Percentiles rank a stretch among this genome's conserved stretches.
phyloP scores from a whole-genome alignment of 2,797 vertebrate genomes.

The Myotis vivesi region DNA sequence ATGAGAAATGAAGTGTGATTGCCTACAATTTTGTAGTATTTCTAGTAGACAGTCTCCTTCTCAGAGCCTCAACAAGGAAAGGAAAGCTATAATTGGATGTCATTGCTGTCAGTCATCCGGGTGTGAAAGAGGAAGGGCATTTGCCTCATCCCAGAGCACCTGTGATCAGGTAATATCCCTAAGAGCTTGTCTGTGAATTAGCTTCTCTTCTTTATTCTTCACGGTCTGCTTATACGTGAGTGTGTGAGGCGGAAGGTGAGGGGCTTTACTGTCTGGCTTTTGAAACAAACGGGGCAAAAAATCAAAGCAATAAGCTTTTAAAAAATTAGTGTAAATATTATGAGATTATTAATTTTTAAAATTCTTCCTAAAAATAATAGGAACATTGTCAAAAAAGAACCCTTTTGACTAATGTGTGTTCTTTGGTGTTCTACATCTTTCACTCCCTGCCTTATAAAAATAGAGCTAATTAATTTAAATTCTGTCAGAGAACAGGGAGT shows the following conservation, averaged over 20 bases:
- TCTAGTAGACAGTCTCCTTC: background rate
- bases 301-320: background rate
- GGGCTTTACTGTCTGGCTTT: background rate
- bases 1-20: background rate
- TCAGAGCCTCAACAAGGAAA: background rate
- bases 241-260: background rate
- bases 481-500: slow-evolving; percentile 59
- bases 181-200: background rate
- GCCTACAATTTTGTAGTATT: background rate
- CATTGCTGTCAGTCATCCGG: background rate
- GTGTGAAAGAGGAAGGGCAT: background rate
- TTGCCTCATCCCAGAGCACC: too few species aligned
- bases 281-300: background rate
- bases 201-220: background rate
- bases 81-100: background rate
- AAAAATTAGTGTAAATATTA: background rate
- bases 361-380: slow-evolving; percentile 9
- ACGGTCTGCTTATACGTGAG: background rate
- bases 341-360: background rate
- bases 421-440: background rate
- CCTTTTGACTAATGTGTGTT: background rate
- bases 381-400: background rate
- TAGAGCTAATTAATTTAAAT: slow-evolving; percentile 36
- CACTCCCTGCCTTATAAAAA: slow-evolving; percentile 52
- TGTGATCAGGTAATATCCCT: background rate